Evolutionary conservation across 2,888 invertebrate genomes (phyloP), one percentile per base, ranked within the genome.

Genomic region (Galeopsomyia nigrocyanea): DNA sequence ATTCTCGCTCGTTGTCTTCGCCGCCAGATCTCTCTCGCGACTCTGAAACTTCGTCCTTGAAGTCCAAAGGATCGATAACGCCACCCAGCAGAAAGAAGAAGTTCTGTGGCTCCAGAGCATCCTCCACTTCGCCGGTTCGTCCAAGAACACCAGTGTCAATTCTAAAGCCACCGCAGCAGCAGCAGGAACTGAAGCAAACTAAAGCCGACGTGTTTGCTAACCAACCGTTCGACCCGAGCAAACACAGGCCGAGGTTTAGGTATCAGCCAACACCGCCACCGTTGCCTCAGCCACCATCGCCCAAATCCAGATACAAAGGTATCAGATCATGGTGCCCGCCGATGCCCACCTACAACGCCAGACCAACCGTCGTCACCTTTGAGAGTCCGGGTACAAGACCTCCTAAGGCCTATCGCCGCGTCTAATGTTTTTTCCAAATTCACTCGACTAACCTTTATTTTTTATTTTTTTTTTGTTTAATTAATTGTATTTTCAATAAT

Each of bases 161-260:
- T 49, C 77, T 87, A 51, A 87, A 87, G 77, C 82, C 81, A 50
- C 47, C 64, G 1, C 67, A 79, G 7, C 79, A 79, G 7, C 79
- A 31, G 49, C 46, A 50, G 21, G 17, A 47, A 47, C 78, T 39
- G 68, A 74, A 55, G 76, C 76, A 79, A 63, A 80, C 78, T 62
- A 73, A 77, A 47, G 76, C 77, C 51, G 89, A 89, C 76, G 87
- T 89, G 50, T 91, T 92, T 79, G 90, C 90, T 70, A 89, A 90
- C 84, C 92, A 93, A 87, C 89, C 89, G 67, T 94, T 92, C 84
- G 93, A 95, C 87, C 93, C 94, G 9, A 89, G 90, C 76, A 91
- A 91, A 55, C 94, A 95, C 86, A 90, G 92, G 63, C 94, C 94
- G 39, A 90, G 91, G 78, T 92, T 91, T 80, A 91, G 94, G 72